These are phyloP conservation scores for Zeugodacus cucurbitae DNA, from an alignment of 1,140 invertebrate genomes.

Conservation along the genomic window DNA sequence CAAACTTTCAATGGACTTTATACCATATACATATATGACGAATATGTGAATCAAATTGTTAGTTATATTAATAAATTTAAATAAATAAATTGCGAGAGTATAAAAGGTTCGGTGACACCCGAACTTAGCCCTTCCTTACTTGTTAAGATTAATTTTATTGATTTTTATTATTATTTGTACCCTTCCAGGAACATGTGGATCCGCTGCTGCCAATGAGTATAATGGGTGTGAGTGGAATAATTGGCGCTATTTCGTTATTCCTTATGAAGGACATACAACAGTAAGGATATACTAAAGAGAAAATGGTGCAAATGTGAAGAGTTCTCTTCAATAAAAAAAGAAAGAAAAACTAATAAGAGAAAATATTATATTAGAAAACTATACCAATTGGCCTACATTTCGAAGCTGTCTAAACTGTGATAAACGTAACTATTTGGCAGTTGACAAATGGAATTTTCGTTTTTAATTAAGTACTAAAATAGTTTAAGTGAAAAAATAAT, in stretches of 20 bases:
- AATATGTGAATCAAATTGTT: too few species aligned
- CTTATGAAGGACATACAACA: constrained; percentile 64
- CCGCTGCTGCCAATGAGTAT: constrained; percentile 72
- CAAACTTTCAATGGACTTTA: too few species aligned
- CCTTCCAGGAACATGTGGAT: constrained; percentile 65
- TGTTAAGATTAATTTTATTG: too few species aligned
- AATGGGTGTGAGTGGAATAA: constrained; percentile 71
- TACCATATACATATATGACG: too few species aligned
- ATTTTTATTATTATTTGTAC: background rate
- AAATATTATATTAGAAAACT: background rate
- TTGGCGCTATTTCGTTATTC: constrained; percentile 73
- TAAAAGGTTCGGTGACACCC: too few species aligned
- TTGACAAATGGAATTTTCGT: background rate
- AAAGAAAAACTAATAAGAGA: background rate
- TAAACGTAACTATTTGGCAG: background rate
- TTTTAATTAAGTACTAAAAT: too few species aligned
- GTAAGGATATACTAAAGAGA: background rate
- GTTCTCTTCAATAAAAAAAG: background rate
- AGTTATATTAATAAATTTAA: too few species aligned
- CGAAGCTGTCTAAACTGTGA: background rate
- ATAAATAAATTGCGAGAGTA: too few species aligned
- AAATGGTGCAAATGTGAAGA: background rate
- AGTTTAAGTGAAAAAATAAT: too few species aligned
- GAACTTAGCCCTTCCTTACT: too few species aligned
- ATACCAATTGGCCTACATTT: background rate